phyloP scores from a whole-genome alignment of 2,113 vertebrate genomes.

The Albula glossodonta region DNA sequence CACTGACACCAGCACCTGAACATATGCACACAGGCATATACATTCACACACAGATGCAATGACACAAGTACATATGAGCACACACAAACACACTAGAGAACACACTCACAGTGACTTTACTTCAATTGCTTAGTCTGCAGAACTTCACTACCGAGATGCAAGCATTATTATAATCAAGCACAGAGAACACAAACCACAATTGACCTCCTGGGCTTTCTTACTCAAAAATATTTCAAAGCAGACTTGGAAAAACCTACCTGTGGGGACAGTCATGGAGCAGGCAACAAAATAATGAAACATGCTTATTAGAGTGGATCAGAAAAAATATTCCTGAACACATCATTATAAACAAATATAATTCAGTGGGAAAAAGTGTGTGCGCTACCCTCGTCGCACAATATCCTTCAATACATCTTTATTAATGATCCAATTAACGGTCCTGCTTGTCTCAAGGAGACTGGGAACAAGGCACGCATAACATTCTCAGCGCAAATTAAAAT shows the following conservation, averaged over 20 bases:
- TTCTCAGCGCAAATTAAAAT: background rate
- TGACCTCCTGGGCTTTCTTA: background rate
- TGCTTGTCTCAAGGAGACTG: constrained; percentile 51
- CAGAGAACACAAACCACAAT: background rate
- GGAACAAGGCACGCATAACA: constrained; percentile 24
- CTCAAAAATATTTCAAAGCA: background rate
- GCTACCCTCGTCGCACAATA: background rate
- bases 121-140: background rate
- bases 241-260: background rate
- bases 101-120: background rate
- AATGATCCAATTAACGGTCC: constrained; percentile 41
- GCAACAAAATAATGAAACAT: background rate
- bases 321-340: background rate
- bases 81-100: background rate
- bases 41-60: background rate
- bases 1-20: constrained; percentile 93
- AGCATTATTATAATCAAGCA: background rate
- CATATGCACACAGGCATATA: constrained; percentile 26
- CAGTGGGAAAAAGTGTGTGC: background rate
- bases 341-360: background rate
- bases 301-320: background rate
- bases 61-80: background rate
- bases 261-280: background rate
- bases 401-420: constrained; percentile 42
- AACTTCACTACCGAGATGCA: background rate